Evolutionary conservation across 2,888 invertebrate genomes (phyloP).

Genomic region (Mantis religiosa): DNA sequence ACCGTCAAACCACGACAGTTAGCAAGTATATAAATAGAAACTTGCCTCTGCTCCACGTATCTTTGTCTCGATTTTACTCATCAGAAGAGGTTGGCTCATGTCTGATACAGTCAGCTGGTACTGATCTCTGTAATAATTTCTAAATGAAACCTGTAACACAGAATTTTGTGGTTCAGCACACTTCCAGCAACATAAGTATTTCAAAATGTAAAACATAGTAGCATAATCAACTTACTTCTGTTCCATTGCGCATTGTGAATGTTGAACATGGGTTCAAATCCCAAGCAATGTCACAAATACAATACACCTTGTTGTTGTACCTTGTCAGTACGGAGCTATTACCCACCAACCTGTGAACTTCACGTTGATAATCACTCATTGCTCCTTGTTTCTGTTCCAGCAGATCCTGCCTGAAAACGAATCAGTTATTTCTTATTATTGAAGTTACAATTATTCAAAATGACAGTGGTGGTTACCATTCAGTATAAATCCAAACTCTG

Average conservation of each 20-base stretch:
- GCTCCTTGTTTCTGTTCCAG: neutral
- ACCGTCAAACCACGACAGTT: too few relatives aligned
- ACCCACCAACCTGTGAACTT: constrained; percentile 51
- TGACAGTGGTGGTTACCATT: too few relatives aligned
- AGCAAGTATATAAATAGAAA: neutral
- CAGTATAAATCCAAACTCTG: too few relatives aligned
- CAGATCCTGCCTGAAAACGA: neutral
- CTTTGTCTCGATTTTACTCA: constrained; percentile 53
- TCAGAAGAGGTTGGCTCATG: constrained; percentile 68
- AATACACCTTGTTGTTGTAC: constrained; percentile 87
- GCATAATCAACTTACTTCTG: constrained; percentile 29
- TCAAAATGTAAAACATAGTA: neutral
- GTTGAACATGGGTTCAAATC: constrained; percentile 62
- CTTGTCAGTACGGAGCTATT: constrained; percentile 74
- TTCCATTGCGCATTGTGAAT: constrained; percentile 52
- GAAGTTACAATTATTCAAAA: too few relatives aligned
- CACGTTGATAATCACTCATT: constrained; percentile 40
- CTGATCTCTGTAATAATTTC: constrained; percentile 77
- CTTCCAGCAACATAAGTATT: neutral
- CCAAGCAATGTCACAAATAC: constrained; percentile 82
- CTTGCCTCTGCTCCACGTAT: neutral
- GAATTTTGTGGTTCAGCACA: neutral
- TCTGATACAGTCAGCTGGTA: constrained; percentile 74
- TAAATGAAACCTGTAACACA: constrained; percentile 51
- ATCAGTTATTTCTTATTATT: neutral